These are phyloP conservation scores for Karalla daura DNA, from an alignment of 2,797 vertebrate species.

Conservation along the genomic window DNA sequence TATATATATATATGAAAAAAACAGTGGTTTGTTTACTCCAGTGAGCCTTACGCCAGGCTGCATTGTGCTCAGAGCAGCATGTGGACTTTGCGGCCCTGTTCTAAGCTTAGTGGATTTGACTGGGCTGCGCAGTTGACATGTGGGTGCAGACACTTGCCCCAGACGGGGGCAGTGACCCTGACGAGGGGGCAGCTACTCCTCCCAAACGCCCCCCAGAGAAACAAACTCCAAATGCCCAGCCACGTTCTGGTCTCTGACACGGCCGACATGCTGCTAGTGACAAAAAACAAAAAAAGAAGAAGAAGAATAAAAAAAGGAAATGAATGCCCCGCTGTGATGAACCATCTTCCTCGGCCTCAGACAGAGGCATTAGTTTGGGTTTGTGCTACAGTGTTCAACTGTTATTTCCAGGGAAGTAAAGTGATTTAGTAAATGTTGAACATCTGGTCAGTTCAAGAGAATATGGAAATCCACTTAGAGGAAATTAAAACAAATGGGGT, in stretches of 20 bases:
- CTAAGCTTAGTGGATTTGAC: constrained; percentile 76
- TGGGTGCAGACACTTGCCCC: constrained; percentile 73
- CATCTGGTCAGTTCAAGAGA: constrained; percentile 85
- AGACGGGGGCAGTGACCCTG: constrained; percentile 72
- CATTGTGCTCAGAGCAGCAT: constrained; percentile 64
- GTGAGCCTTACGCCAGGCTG: constrained; percentile 57
- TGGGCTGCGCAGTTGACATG: constrained; percentile 67
- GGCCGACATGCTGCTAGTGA: constrained; percentile 48
- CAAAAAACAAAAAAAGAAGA: no score
- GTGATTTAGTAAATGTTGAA: constrained; percentile 79
- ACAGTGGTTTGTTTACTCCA: constrained; percentile 60
- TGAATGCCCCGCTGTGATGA: constrained; percentile 59
- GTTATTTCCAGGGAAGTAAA: constrained; percentile 72
- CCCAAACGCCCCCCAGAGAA: constrained; percentile 64
- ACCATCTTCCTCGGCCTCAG: constrained; percentile 58
- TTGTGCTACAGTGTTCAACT: constrained; percentile 67
- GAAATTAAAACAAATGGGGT: constrained; percentile 86
- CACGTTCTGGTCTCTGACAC: constrained; percentile 36
- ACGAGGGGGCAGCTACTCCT: constrained; percentile 47
- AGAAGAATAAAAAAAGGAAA: no score
- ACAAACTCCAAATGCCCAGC: constrained; percentile 62
- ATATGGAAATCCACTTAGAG: constrained; percentile 84
- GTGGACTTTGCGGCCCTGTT: constrained; percentile 59
- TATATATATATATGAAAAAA: no score
- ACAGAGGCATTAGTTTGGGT: constrained; percentile 67